Base-by-base conservation (phyloP, 1,140 invertebrate genomes). In the Paraescarpia echinospica region DNA sequence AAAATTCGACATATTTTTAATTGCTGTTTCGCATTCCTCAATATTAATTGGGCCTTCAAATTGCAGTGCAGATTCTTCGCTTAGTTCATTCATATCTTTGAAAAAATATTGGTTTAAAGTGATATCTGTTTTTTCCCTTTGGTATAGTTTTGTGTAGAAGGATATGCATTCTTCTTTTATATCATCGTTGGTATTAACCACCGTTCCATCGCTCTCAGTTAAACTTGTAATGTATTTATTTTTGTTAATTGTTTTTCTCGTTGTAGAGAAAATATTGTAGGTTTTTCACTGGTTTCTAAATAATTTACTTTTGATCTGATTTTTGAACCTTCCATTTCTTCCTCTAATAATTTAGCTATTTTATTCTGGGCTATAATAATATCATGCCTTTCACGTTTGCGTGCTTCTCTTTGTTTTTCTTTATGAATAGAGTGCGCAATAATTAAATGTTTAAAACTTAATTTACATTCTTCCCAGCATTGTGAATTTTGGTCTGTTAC, bases 201-300 rank as follows among this genome's bases (percentile, higher is more conserved):
- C 27, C 8, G 33, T 90, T 33, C 89, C 89, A 1, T 90, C 34
- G 27, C 33, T 34, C 34, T 90, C 27, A 33, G 27, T 90, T 34
- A 90, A 90, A 12, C 12, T 33, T 27, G 34, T 90, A 33, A 90
- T n/a, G n/a, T n/a, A n/a, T n/a, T n/a, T n/a, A n/a, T n/a, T n/a
- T n/a, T n/a, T n/a, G 90, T 18, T 12, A 31, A 27, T 41, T 90
- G 14, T 90, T 34, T 90, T 90, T 90, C 90, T 22, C n/a, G 14
- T 31, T 33, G 22, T 90, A 90, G 14, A 34, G 33, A 90, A 90
- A 18, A 90, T 33, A 12, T 90, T 2, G 34, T 90, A 27, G 90
- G 90, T 41, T 90, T 90, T 90, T 90, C 90, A 22, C 14, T 34
- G 27, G 18, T 41, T 34, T 90, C 34, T 90, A 90, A 41, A 90